Conservation (phyloP, 1,140 invertebrate species). For the Rhopalosiphum maidis region DNA sequence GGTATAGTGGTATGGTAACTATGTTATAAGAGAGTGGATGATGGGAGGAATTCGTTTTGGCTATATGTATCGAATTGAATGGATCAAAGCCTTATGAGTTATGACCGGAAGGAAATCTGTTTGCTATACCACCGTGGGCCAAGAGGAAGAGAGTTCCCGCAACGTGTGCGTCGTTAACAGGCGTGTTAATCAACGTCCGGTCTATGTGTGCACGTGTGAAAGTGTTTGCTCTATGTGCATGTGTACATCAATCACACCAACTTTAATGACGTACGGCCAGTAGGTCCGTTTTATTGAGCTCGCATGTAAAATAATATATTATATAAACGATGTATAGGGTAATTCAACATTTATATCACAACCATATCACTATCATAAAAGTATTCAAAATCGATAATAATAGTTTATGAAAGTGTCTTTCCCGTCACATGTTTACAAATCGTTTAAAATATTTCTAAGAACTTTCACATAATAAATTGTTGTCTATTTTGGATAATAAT, state of each 20-base stretch:
- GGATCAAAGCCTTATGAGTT: slow-evolving; percentile 54
- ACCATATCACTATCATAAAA: no score
- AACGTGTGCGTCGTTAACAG: slow-evolving; percentile 35
- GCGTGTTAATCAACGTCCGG: slow-evolving; percentile 53
- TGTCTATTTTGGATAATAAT: no score
- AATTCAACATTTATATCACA: no score
- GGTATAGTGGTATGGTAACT: neutral
- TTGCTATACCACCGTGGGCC: neutral
- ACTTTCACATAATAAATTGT: no score
- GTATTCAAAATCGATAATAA: no score
- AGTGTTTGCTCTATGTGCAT: neutral
- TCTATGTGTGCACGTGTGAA: neutral
- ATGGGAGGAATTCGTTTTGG: neutral
- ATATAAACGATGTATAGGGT: no score
- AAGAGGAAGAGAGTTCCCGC: neutral
- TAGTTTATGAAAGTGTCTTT: no score
- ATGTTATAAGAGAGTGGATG: no score
- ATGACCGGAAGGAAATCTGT: slow-evolving; percentile 51
- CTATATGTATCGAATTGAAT: neutral
- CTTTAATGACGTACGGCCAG: slow-evolving; percentile 25
- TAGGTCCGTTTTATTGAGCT: neutral
- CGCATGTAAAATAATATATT: neutral
- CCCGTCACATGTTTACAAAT: no score
- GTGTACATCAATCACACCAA: slow-evolving; percentile 41
- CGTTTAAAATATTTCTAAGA: no score